These are phyloP conservation scores for Asarcornis scutulata DNA, from an alignment of 2,113 vertebrate genomes.

Conservation along the genomic window DNA sequence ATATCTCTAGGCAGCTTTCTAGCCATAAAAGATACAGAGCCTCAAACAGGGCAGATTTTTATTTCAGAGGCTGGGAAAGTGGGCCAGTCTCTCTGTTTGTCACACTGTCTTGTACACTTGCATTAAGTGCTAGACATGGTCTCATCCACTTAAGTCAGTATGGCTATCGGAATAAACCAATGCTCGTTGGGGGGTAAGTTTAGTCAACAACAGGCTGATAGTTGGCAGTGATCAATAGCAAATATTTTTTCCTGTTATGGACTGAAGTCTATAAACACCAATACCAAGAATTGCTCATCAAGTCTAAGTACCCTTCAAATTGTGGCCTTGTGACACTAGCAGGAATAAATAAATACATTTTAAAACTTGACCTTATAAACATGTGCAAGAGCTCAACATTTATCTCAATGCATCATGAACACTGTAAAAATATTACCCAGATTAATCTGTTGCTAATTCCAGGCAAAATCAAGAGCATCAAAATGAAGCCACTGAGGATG, in stretches of 20 bases:
- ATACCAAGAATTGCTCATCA: background rate
- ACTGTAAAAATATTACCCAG: background rate
- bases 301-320: background rate
- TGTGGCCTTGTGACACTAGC: background rate
- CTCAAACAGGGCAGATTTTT: background rate
- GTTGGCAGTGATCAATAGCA: background rate
- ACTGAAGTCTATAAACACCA: background rate
- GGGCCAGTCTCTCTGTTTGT: background rate
- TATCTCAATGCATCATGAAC: background rate
- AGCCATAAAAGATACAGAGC: background rate
- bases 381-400: slow-evolving; percentile 1
- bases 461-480: background rate
- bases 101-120: rapidly evolving
- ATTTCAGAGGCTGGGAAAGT: background rate
- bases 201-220: background rate
- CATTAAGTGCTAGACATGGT: background rate
- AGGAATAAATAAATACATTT: slow-evolving; percentile 42
- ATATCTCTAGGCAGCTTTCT: background rate
- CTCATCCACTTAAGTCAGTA: background rate
- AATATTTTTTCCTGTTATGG: slow-evolving; percentile 26
- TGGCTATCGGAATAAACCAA: background rate
- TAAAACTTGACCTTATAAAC: slow-evolving; percentile 43
- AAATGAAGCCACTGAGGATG: background rate
- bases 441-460: background rate
- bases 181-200: background rate